These are phyloP conservation scores for Scelioninae gen. 1 DNA, from an alignment of 2,888 invertebrate species.

Conservation along the genomic window DNA sequence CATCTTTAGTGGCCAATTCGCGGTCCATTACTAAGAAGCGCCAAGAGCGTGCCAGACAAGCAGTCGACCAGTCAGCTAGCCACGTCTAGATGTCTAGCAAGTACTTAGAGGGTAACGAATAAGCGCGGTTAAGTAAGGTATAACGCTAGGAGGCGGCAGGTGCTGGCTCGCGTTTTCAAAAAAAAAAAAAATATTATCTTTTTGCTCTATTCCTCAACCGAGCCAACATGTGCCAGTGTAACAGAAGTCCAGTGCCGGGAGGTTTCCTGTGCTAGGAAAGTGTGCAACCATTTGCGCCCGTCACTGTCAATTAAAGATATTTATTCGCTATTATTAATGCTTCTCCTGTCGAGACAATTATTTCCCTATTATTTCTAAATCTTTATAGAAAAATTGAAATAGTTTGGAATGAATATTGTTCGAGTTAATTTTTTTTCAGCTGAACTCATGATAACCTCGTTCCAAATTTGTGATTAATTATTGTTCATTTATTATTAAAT, in stretches of 20 bases:
- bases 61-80: slow-evolving; percentile 56
- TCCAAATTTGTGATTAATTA: no score
- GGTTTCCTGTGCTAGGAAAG: slow-evolving; percentile 53
- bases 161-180: slow-evolving; percentile 43
- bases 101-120: slow-evolving; percentile 72
- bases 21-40: slow-evolving; percentile 66
- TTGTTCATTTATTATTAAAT: no score
- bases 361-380: slow-evolving; percentile 40
- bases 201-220: slow-evolving; percentile 24
- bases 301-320: slow-evolving; percentile 68
- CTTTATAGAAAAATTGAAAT: no score
- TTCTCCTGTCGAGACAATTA: slow-evolving; percentile 46
- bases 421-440: no score
- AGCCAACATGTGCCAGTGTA: slow-evolving; percentile 37
- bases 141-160: slow-evolving; percentile 68
- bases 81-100: slow-evolving; percentile 71
- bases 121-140: slow-evolving; percentile 70
- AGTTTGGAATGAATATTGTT: no score
- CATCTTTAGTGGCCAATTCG: slow-evolving; percentile 68
- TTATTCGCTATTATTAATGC: slow-evolving; percentile 66
- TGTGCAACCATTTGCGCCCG: slow-evolving; percentile 52
- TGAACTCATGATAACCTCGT: no score
- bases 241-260: slow-evolving; percentile 55
- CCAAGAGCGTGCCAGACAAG: slow-evolving; percentile 65
- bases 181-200: slow-evolving; percentile 24